These are phyloP conservation scores for Nomada ruficornis DNA, from an alignment of 2,888 invertebrate species.

Conservation along the genomic window DNA sequence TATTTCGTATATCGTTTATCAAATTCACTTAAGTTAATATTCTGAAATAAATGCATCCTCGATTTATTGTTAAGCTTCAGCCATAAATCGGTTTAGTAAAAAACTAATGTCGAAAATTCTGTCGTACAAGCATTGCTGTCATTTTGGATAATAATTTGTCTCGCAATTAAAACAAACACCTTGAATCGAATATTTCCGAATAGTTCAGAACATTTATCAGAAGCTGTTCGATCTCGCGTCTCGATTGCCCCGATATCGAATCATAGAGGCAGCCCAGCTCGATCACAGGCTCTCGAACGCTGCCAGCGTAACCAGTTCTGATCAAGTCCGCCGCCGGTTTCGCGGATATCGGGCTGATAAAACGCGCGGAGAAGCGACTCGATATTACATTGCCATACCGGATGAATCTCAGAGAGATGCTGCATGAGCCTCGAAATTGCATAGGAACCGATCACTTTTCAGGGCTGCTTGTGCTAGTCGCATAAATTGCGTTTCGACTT, in stretches of 20 bases:
- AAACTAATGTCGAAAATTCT: no score
- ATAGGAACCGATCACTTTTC: constrained; percentile 31
- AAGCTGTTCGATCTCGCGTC: not conserved
- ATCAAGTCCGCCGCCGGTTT: constrained; percentile 4
- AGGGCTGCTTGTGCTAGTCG: constrained; percentile 1
- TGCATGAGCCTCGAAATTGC: constrained; percentile 44
- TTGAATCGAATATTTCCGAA: no score
- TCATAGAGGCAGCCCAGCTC: not conserved
- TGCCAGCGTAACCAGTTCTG: constrained; percentile 20
- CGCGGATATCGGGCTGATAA: constrained; percentile 47
- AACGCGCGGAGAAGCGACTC: constrained; percentile 28
- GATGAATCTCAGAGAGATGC: constrained; percentile 19
- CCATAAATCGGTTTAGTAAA: no score
- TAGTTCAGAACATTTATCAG: no score
- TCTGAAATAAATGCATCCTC: no score
- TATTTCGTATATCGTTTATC: no score
- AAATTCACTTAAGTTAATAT: no score
- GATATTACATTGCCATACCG: constrained; percentile 35
- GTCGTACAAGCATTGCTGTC: no score
- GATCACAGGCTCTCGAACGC: not conserved
- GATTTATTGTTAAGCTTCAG: no score
- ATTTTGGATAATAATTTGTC: no score
- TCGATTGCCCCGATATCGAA: constrained; percentile 2
- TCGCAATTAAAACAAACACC: no score
- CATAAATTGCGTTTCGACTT: constrained; percentile 40